Evolutionary conservation across 2,113 vertebrate species (phyloP), one percentile per base, ranked within the genome.

Genomic region (Mola mola): DNA sequence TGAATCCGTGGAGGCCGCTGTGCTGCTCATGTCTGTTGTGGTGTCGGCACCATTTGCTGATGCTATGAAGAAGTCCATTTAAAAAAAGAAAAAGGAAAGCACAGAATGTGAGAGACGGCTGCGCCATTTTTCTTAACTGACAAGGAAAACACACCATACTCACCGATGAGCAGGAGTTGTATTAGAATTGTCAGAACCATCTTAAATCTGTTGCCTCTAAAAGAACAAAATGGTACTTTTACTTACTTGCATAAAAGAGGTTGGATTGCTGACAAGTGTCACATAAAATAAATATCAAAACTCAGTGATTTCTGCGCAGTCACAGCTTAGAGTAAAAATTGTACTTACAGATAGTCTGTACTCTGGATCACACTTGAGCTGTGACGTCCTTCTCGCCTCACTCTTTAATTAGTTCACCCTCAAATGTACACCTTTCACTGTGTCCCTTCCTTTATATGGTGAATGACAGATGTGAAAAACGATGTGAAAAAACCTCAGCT

Each of bases 131-230:
- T 40, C 9, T 40, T 19, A 1, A 6, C 9, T 17, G 1, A 17
- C n/a, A 50, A 37, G 6, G 44, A 13, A 25, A 59, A 41, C 12
- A 22, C 0, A 11, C 24, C 25, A 46, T 24, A 60, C 79, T 85
- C 24, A 69, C 79, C 72, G 0, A 79, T 19, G 25, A 77, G 22
- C 50, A 87, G 61, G 22, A 83, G 51, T 1, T 60, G 61, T 7
- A 84, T 36, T 57, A 87, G 47, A 38, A 87, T 17, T 22, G 26
- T 20, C 19, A 37, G 17, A 37, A 72, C 51, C 79, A 84, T 77
- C 36, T 58, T 78, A 15, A 50, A 61, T 24, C 29, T 51, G 6
- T 58, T 3, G 15, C 15, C 12, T n/a, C 66, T 83, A 29, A 62
- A 56, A 63, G 15, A 21, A 20, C 2, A 25, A 38, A 29, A 13